Evolutionary conservation across 2,797 vertebrate species (phyloP).

Genomic region (Peromyscus aztecus): DNA sequence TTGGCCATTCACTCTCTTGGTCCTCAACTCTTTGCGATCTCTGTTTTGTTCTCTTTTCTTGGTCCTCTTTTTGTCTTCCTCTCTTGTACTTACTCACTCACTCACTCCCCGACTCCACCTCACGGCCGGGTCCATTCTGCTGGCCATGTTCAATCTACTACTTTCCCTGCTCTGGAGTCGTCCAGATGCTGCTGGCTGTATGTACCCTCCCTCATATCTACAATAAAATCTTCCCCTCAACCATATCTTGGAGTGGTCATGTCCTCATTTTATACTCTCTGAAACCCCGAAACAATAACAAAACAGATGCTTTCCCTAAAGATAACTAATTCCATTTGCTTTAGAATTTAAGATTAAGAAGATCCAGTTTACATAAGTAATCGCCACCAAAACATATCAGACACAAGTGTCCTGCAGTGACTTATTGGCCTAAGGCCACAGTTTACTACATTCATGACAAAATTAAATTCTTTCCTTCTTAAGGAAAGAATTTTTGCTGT

Average conservation of each 20-base stretch:
- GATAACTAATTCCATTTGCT: conserved; percentile 16
- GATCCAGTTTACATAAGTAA: conserved; percentile 54
- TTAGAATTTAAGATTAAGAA: conserved; percentile 61
- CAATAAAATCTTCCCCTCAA: background rate
- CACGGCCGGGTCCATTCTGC: background rate
- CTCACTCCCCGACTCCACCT: background rate
- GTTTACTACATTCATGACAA: conserved; percentile 49
- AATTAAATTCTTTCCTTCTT: conserved; percentile 47
- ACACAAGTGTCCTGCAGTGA: conserved; percentile 49
- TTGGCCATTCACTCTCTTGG: background rate
- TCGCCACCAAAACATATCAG: conserved; percentile 60
- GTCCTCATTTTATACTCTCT: background rate
- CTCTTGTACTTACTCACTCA: background rate
- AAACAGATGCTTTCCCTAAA: conserved; percentile 39
- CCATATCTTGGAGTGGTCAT: background rate
- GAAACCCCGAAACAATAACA: background rate
- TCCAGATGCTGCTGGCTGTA: background rate
- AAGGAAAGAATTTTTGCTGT: conserved; percentile 36
- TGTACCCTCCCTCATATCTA: background rate
- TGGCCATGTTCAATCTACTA: background rate
- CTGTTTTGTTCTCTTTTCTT: background rate
- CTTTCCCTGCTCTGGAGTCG: background rate
- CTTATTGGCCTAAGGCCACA: conserved; percentile 38
- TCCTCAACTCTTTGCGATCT: background rate
- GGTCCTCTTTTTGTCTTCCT: background rate